These are phyloP conservation scores for Poecilia picta DNA, from an alignment of 2,797 vertebrate genomes.

Conservation along the genomic window DNA sequence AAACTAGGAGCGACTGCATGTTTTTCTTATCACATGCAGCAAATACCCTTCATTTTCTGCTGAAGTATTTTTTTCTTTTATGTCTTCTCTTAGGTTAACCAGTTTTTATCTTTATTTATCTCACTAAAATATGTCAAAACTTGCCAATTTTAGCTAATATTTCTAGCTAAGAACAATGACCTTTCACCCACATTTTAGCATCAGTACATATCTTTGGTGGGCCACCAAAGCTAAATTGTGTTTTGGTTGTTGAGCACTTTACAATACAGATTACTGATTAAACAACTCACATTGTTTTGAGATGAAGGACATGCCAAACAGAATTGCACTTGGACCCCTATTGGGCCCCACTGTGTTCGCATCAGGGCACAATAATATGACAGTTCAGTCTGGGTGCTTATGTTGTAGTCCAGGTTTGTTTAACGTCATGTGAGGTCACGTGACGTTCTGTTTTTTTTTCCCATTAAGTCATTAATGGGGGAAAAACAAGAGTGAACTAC, in stretches of 20 bases:
- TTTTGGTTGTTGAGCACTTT: constrained; percentile 28
- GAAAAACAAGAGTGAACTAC: neutral
- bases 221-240: constrained; percentile 57
- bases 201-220: neutral
- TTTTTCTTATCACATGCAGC: constrained; percentile 4
- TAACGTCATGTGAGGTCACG: neutral
- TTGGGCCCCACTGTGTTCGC: constrained; percentile 6
- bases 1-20: constrained; percentile 52
- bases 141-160: neutral
- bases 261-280: constrained; percentile 38
- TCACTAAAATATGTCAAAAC: neutral
- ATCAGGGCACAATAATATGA: constrained; percentile 13
- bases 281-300: constrained; percentile 14
- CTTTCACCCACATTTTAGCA: neutral
- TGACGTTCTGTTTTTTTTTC: neutral
- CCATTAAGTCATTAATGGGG: neutral
- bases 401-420: neutral
- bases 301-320: constrained; percentile 23
- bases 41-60: constrained; percentile 45
- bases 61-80: constrained; percentile 44
- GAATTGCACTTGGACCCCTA: constrained; percentile 24
- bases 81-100: neutral
- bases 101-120: neutral
- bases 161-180: neutral
- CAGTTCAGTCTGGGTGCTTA: constrained; percentile 2